Base-by-base conservation (phyloP, 2,113 vertebrate species). In the Gila orcuttii region DNA sequence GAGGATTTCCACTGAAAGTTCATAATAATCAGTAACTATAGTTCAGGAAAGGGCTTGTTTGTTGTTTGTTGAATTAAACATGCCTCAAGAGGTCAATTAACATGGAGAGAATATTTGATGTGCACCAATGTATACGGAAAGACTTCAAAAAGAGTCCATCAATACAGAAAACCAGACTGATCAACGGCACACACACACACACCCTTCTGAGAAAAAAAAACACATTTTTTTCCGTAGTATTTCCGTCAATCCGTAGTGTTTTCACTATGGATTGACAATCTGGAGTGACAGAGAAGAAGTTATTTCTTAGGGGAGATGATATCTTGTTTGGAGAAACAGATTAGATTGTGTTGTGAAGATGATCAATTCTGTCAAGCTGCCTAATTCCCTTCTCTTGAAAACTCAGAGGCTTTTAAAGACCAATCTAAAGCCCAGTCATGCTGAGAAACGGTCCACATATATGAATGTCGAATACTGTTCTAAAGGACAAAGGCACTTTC, bases 321-420 rank as follows among this genome's bases (percentile, higher is more conserved):
- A 42, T 88, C 71, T 82, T 86, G 86, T 88, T 88, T 76, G 87
- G 21, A 19, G 47, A 86, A 84, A 59, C 74, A 84, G 85, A 84
- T 86, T 86, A 86, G 82, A 59, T 55, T 57, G 36, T 74, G 82
- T 84, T 75, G 75, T 55, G 82, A 78, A 84, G 60, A 84, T 86
- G 50, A 88, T 84, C 85, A 80, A 84, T 81, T 81, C 76, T 45
- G 81, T 76, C 85, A 86, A 23, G 11, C 47, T 84, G 76, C 69
- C 36, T 81, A 60, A 75, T 64, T 64, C 57, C 9, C 39, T 45
- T 64, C 59, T 47, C 59, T 21, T 15, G 1, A 45, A 80, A 81
- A 66, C 39, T 47, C 59, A 47, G 6, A 75, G 42, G 23, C 11
- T 50, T 68, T 74, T 25, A 50, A 69, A 74, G 6, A 33, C 82